Evolutionary conservation across 2,797 vertebrate genomes (phyloP).

Genomic region (Danio aesculapii): DNA sequence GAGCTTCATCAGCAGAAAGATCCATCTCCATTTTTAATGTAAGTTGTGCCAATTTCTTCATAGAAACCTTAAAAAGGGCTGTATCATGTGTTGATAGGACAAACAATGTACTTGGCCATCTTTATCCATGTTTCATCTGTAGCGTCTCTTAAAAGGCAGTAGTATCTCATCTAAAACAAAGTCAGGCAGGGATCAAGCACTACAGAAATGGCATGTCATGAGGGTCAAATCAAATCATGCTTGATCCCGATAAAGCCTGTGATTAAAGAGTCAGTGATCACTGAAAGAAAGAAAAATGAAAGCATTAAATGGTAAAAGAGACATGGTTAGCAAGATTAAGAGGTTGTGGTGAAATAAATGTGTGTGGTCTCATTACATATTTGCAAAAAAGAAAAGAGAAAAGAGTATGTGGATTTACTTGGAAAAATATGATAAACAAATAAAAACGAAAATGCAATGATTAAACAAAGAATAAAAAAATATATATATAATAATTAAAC

Average conservation of each 20-base stretch:
- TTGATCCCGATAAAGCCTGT: not conserved
- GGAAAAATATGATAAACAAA: not conserved
- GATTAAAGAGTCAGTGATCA: conserved; percentile 1
- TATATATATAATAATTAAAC: no score
- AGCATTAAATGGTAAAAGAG: not conserved
- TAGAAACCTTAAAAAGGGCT: not conserved
- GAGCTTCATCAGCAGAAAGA: not conserved
- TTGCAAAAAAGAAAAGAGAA: not conserved
- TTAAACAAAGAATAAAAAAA: no score
- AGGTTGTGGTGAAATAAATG: not conserved
- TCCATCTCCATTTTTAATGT: conserved; percentile 7
- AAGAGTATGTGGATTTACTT: not conserved
- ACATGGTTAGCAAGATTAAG: not conserved
- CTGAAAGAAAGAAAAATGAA: not conserved
- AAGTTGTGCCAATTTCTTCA: not conserved
- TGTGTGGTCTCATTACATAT: not conserved
- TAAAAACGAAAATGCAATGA: no score
- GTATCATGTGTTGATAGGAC: conserved; percentile 19
- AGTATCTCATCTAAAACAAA: not conserved
- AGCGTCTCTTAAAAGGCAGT: not conserved
- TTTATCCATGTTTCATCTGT: conserved; percentile 6
- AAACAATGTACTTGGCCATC: conserved; percentile 18
- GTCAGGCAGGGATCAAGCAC: conserved; percentile 22
- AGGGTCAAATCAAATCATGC: conserved; percentile 39
- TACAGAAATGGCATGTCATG: conserved; percentile 10